Evolutionary conservation across 2,888 invertebrate species (phyloP), one percentile per base, ranked within the genome.

Genomic region (Osedax frankpressi): DNA sequence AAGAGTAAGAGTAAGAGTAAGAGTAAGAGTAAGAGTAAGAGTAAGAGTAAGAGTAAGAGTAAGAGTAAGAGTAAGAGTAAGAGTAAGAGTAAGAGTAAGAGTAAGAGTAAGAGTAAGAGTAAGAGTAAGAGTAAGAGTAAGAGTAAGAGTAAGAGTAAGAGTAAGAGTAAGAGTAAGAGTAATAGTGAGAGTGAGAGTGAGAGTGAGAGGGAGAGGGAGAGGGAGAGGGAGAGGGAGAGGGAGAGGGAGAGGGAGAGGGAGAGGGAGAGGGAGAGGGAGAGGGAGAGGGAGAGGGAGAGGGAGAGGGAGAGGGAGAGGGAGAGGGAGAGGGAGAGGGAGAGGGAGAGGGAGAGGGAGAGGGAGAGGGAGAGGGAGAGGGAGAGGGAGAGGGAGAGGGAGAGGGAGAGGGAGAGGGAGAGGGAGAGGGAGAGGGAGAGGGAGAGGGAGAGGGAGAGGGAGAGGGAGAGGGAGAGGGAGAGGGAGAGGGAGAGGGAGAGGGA

Each of bases 401-500:
- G 67, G 30, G 44, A 25, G 63, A 19, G 25, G 29, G 30, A 24
- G 30, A 63, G 44, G 62, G 60, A 26, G 68, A 63, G 63, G 59
- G 63, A 24, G 28, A 28, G 24, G 28, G 71, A 6, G 62, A 63
- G 27, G 2, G 28, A 11, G 28, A 62, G 24, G 62, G 70, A 59
- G 24, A 74, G 59, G 44, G n/a, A 2, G 19, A 69, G 19, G 28
- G 27, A 3, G 74, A 26, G 63, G 68, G 30, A 3, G 44, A 67
- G 3, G 63, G 72, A 72, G 73, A 72, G 73, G 71, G 73, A 72
- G 73, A 72, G 73, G 71, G 73, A 72, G 73, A 72, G 73, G 71
- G 71, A 72, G 73, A 72, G 73, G 71, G 73, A 72, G 73, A 72
- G 73, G 71, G 73, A 72, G 73, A 72, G 73, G 71, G 71, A 72